phyloP scores from a whole-genome alignment of 2,888 invertebrate genomes.

The Caenorhabditis sp. region DNA sequence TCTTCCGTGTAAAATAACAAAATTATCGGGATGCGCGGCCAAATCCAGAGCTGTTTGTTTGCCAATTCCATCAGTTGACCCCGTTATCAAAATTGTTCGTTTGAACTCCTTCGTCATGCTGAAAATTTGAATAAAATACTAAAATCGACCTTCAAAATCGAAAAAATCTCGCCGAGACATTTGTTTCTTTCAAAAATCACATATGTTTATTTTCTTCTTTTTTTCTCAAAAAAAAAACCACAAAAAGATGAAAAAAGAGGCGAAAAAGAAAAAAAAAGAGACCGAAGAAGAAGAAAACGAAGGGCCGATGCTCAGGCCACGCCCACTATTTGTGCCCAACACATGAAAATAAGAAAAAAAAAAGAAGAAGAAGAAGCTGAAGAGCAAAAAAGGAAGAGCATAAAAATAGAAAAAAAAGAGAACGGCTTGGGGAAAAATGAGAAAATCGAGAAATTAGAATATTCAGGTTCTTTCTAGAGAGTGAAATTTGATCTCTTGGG shows the following conservation, averaged over 20 bases:
- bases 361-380: no score
- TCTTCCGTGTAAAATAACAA: slow-evolving; percentile 68
- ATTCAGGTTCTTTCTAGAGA: not conserved
- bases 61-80: slow-evolving; percentile 68
- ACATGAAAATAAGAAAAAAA: no score
- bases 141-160: no score
- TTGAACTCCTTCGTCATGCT: slow-evolving; percentile 10
- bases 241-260: not conserved
- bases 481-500: not conserved
- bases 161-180: no score
- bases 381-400: not conserved
- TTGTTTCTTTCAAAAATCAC: not conserved
- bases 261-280: not conserved
- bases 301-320: not conserved
- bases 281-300: no score
- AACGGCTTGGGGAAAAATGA: not conserved
- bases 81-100: slow-evolving; percentile 66
- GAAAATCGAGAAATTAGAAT: not conserved
- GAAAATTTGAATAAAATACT: no score
- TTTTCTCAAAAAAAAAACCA: not conserved
- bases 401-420: not conserved
- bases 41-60: slow-evolving; percentile 53
- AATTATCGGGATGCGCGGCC: slow-evolving; percentile 61
- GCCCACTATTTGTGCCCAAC: not conserved
- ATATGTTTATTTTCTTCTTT: not conserved